A percentile compares a stretch with the other conserved stretches of the same genome.
Conservation (phyloP, 2,797 vertebrate species). For the Cyprinodon diabolis region DNA sequence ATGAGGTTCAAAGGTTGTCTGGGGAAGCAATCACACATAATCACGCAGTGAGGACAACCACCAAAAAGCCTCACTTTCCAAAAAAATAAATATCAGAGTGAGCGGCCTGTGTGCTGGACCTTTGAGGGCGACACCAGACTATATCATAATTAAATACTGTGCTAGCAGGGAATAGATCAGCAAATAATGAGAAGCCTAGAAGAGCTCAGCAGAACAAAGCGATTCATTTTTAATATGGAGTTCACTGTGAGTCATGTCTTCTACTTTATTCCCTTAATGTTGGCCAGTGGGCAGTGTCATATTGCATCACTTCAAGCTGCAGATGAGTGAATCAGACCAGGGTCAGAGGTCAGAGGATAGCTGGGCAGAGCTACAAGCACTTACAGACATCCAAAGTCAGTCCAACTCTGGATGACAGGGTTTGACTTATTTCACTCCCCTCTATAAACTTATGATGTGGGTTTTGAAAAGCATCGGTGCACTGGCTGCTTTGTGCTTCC, state of each 20-base stretch:
- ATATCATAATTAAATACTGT: constrained; percentile 24
- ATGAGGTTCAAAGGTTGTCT: constrained; percentile 41
- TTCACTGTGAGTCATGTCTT: constrained; percentile 37
- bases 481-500: constrained; percentile 36
- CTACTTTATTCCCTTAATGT: not conserved
- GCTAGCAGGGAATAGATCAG: constrained; percentile 16
- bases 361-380: constrained; percentile 20
- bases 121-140: constrained; percentile 1
- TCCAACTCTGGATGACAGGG: not conserved
- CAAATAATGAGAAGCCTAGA: constrained; percentile 9
- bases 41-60: constrained; percentile 19
- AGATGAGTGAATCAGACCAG: constrained; percentile 57
- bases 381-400: constrained; percentile 9
- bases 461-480: constrained; percentile 1
- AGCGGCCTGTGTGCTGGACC: constrained; percentile 1
- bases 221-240: constrained; percentile 20
- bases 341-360: constrained; percentile 39
- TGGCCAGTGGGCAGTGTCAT: constrained; percentile 21
- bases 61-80: constrained; percentile 8
- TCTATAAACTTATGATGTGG: not conserved
- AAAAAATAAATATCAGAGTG: not conserved
- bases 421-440: constrained; percentile 6
- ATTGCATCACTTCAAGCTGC: constrained; percentile 51
- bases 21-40: constrained; percentile 28
- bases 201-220: constrained; percentile 28